phyloP scores from a whole-genome alignment of 2,113 vertebrate species.

The Plecotus auritus region DNA sequence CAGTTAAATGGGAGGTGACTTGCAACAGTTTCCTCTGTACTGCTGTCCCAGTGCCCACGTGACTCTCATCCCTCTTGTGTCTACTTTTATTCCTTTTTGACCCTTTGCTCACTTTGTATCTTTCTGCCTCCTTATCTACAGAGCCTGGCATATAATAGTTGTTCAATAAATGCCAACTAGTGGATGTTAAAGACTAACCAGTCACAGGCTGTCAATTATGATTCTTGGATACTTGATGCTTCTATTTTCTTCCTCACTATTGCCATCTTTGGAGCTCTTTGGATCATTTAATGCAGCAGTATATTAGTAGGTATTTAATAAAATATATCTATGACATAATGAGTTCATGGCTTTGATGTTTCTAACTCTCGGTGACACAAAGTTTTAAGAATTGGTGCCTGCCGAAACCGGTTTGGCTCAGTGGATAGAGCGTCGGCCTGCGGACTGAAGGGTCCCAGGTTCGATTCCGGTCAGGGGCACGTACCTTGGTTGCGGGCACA shows the following conservation, averaged over 20 bases:
- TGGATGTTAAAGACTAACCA: not conserved
- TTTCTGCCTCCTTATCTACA: not conserved
- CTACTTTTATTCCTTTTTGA: not conserved
- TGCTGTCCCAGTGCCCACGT: too few species aligned
- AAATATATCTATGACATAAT: not conserved
- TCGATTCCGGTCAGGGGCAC: too few species aligned
- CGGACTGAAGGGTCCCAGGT: too few species aligned
- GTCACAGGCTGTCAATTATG: not conserved
- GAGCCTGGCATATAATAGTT: not conserved
- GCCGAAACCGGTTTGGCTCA: too few species aligned
- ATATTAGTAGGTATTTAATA: not conserved
- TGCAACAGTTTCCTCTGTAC: not conserved
- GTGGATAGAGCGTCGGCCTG: too few species aligned
- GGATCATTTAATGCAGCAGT: not conserved
- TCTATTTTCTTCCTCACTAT: not conserved
- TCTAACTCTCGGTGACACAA: not conserved
- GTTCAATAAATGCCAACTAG: not conserved
- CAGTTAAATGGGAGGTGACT: not conserved
- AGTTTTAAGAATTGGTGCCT: not conserved
- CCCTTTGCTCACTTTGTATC: not conserved
- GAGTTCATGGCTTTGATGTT: not conserved
- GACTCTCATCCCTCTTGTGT: not conserved
- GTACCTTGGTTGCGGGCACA: too few species aligned
- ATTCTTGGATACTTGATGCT: not conserved
- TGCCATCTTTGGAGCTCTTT: not conserved